Percentiles rank a stretch among this genome's conserved stretches.
These are phyloP conservation scores for Leptobrachium leishanense DNA, from an alignment of 2,113 vertebrate genomes.

Conservation along the genomic window DNA sequence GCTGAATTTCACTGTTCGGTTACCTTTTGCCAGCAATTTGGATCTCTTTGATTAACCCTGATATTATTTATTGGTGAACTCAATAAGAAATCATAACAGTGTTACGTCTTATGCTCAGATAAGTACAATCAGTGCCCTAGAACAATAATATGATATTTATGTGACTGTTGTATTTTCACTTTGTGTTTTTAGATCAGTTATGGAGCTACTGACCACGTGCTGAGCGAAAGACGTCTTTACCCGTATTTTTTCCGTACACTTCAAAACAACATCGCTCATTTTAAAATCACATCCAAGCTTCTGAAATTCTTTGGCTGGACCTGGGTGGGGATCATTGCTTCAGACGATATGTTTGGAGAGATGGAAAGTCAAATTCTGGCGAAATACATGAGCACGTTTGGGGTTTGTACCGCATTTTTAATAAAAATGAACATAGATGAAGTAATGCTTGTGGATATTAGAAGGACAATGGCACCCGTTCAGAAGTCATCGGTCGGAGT, in stretches of 20 bases:
- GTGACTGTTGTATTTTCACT: not conserved
- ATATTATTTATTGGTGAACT: too few species aligned
- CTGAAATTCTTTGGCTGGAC: slow-evolving; percentile 1
- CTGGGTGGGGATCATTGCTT: slow-evolving; percentile 8
- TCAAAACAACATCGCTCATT: not conserved
- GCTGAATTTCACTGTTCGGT: too few species aligned
- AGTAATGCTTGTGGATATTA: too few species aligned
- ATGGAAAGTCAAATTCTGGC: not conserved
- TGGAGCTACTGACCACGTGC: not conserved
- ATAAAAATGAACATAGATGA: not conserved
- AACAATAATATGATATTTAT: not conserved
- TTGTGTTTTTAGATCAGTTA: slow-evolving; percentile 11
- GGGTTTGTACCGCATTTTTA: not conserved
- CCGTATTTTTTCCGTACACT: slow-evolving; percentile 4
- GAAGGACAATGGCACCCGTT: not conserved
- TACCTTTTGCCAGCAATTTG: too few species aligned
- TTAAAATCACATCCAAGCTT: not conserved
- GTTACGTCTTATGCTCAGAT: too few species aligned
- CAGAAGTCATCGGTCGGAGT: not conserved
- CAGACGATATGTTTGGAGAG: not conserved
- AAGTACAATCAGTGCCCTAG: too few species aligned
- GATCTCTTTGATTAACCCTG: too few species aligned
- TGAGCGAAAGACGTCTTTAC: not conserved
- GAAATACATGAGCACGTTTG: not conserved
- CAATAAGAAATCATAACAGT: too few species aligned